Percentiles rank a stretch among this genome's conserved stretches.
Conservation (phyloP, 2,797 vertebrate species). For the Micropoecilia bifurca region DNA sequence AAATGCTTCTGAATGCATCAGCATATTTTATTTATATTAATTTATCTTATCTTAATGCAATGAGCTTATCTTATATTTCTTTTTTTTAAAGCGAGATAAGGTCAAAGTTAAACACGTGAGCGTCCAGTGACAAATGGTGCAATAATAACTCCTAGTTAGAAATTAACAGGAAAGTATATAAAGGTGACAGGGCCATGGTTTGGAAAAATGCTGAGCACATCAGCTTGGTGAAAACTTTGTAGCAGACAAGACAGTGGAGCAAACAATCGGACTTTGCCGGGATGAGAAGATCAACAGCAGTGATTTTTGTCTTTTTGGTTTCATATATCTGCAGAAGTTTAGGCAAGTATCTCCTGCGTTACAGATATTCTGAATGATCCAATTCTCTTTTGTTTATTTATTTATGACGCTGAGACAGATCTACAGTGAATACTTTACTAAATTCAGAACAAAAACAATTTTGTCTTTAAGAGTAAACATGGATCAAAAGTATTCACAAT, state of each 20-base stretch:
- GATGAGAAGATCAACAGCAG: constrained; percentile 41
- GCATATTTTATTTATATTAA: not conserved
- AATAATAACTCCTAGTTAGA: constrained; percentile 47
- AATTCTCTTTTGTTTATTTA: not conserved
- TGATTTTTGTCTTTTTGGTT: constrained; percentile 51
- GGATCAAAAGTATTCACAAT: not conserved
- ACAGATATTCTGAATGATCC: not conserved
- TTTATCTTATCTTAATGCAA: not conserved
- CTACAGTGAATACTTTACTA: not conserved
- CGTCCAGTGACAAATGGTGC: not conserved
- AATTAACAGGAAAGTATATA: constrained; percentile 45
- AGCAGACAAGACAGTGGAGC: not conserved
- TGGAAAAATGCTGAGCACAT: constrained; percentile 29
- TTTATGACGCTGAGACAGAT: not conserved
- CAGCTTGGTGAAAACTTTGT: not conserved
- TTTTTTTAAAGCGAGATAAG: not conserved
- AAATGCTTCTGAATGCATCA: not conserved
- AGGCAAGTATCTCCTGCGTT: constrained; percentile 51
- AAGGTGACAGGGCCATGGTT: constrained; percentile 51
- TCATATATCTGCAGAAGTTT: constrained; percentile 39
- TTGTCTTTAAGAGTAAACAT: not conserved
- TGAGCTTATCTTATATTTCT: not conserved
- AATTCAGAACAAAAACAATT: not conserved
- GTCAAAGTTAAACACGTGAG: constrained; percentile 12
- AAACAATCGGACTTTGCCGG: constrained; percentile 2